Evolutionary conservation across 2,888 invertebrate genomes (phyloP).

Genomic region (Carterocephalus palaemon): DNA sequence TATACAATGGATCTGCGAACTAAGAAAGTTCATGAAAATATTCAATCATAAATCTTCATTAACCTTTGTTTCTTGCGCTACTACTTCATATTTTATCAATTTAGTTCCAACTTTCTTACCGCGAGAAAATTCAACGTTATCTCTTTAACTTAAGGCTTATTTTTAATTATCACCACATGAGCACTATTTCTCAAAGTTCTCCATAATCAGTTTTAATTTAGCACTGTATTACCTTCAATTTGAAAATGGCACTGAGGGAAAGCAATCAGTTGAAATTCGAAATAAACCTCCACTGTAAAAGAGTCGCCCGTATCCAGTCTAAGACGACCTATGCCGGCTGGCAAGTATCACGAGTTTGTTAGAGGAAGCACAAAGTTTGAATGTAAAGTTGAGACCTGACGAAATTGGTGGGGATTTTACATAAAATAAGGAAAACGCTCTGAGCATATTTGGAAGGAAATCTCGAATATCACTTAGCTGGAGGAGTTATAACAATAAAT

Average conservation of each 20-base stretch:
- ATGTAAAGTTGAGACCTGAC: constrained; percentile 15
- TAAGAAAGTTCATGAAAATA: constrained; percentile 18
- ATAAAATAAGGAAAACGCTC: constrained; percentile 52
- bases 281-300: constrained; percentile 49
- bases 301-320: constrained; percentile 37
- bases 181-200: constrained; percentile 32
- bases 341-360: constrained; percentile 11
- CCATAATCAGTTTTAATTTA: constrained; percentile 47
- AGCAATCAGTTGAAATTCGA: constrained; percentile 53
- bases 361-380: constrained; percentile 1
- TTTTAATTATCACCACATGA: constrained; percentile 19
- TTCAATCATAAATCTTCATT: constrained; percentile 36
- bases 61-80: constrained; percentile 34
- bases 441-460: constrained; percentile 60
- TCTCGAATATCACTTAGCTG: constrained; percentile 73
- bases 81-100: constrained; percentile 33
- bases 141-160: constrained; percentile 19
- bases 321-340: constrained; percentile 33
- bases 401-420: constrained; percentile 39
- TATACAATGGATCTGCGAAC: constrained; percentile 7
- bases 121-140: constrained; percentile 16
- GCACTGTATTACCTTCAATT: constrained; percentile 48
- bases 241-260: constrained; percentile 45
- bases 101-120: constrained; percentile 24
- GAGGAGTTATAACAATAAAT: constrained; percentile 73